A percentile compares a stretch with the other conserved stretches of the same genome.
Conservation (phyloP, 2,797 vertebrate species). For the Aeoliscus strigatus region DNA sequence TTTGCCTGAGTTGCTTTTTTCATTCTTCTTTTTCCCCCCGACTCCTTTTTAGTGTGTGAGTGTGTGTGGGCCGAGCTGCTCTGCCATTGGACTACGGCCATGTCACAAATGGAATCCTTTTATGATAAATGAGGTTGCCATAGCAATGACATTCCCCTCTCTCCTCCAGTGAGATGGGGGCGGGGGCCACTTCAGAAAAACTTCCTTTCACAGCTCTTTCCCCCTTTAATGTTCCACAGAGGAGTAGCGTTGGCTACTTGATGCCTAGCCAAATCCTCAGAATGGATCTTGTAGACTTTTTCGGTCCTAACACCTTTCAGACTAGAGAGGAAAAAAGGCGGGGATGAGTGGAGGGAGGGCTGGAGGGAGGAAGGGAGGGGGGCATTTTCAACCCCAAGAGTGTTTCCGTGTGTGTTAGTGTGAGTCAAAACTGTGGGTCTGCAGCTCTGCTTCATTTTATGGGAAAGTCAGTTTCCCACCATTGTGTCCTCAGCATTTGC, state of each 20-base stretch:
- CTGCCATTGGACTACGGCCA: conserved; percentile 60
- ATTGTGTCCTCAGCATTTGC: conserved; percentile 71
- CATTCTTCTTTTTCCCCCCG: conserved; percentile 27
- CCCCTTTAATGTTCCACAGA: conserved; percentile 40
- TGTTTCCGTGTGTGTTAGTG: conserved; percentile 63
- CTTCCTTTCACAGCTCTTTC: conserved; percentile 41
- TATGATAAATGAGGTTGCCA: conserved; percentile 80
- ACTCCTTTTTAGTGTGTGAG: conserved; percentile 17
- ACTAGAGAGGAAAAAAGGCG: conserved; percentile 64
- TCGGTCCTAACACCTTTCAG: conserved; percentile 59
- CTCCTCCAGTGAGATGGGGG: conserved; percentile 69
- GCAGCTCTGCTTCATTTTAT: conserved; percentile 73
- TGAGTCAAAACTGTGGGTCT: conserved; percentile 63
- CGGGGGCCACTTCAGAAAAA: conserved; percentile 52
- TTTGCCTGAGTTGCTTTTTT: conserved; percentile 54
- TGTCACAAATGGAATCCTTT: conserved; percentile 75
- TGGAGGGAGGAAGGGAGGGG: too few species aligned
- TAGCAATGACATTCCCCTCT: conserved; percentile 73
- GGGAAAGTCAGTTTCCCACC: conserved; percentile 84
- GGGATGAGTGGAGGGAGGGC: conserved; percentile 57
- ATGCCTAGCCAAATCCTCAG: conserved; percentile 77
- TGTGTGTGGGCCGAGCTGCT: conserved; percentile 27
- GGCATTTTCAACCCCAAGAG: conserved; percentile 62
- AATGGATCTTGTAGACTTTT: conserved; percentile 64
- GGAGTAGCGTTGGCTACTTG: conserved; percentile 57